phyloP scores from a whole-genome alignment of 2,797 vertebrate genomes.

The Alfaro cultratus region DNA sequence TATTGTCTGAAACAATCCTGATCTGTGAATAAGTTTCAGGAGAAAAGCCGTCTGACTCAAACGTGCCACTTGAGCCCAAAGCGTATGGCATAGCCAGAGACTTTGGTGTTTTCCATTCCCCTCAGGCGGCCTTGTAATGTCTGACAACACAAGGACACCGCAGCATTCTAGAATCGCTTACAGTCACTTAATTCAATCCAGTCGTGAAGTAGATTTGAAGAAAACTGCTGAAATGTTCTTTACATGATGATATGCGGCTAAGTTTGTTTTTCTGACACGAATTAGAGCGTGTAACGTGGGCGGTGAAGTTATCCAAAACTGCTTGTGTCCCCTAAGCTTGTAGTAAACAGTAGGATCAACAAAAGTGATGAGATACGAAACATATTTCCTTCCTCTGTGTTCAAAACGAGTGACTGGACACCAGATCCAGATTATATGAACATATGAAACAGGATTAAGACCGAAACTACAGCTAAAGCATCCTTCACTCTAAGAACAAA shows the following conservation, averaged over 20 bases:
- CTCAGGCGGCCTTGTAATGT: background rate
- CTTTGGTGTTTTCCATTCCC: conserved; percentile 1
- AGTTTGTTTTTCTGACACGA: background rate
- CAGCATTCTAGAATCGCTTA: background rate
- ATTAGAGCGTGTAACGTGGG: background rate
- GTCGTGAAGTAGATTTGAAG: background rate
- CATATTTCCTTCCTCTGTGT: background rate
- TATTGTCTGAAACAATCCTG: background rate
- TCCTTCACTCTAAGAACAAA: background rate
- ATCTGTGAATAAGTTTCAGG: background rate
- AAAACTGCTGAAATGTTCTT: background rate
- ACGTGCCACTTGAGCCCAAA: background rate
- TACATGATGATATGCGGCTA: background rate
- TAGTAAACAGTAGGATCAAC: background rate
- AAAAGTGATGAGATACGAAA: background rate
- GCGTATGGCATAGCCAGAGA: background rate
- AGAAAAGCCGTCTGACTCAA: background rate
- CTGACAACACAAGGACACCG: conserved; percentile 2
- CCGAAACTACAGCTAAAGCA: background rate
- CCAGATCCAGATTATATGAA: background rate
- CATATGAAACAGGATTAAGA: background rate
- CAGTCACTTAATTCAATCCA: background rate
- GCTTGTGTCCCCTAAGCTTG: background rate
- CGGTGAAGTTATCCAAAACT: background rate
- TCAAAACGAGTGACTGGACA: background rate